These are phyloP conservation scores for Harmothoe impar DNA, from an alignment of 2,888 invertebrate genomes.

Conservation along the genomic window DNA sequence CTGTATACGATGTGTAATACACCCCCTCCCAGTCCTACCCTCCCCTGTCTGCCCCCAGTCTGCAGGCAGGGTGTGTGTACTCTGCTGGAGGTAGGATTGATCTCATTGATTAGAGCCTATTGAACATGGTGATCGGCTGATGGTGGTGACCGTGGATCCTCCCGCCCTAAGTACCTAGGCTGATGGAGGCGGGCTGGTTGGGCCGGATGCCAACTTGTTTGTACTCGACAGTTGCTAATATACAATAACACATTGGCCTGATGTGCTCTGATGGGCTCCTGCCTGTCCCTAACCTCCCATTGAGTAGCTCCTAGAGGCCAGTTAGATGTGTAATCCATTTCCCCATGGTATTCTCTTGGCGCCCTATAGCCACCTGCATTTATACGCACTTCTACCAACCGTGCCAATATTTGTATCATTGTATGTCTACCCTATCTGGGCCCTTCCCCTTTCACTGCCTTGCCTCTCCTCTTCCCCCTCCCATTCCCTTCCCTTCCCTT, in stretches of 20 bases:
- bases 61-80: not conserved
- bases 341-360: no score
- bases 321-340: no score
- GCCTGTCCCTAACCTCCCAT: not conserved
- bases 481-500: not conserved
- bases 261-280: not conserved
- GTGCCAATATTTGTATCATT: no score
- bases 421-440: no score
- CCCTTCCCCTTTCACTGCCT: no score
- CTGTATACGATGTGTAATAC: not conserved
- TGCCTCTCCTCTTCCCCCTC: not conserved
- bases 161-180: not conserved
- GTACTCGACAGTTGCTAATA: conserved; percentile 47
- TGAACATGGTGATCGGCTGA: conserved; percentile 14
- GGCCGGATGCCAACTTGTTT: conserved; percentile 28
- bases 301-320: not conserved
- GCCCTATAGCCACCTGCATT: no score
- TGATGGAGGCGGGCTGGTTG: not conserved
- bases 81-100: not conserved
- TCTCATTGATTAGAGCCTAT: conserved; percentile 40
- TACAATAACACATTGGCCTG: conserved; percentile 21
- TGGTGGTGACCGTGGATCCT: not conserved
- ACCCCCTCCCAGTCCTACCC: not conserved
- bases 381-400: no score
- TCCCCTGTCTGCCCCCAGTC: not conserved